These are phyloP conservation scores for Malacoraja senta DNA, from an alignment of 2,797 vertebrate genomes.

Conservation along the genomic window DNA sequence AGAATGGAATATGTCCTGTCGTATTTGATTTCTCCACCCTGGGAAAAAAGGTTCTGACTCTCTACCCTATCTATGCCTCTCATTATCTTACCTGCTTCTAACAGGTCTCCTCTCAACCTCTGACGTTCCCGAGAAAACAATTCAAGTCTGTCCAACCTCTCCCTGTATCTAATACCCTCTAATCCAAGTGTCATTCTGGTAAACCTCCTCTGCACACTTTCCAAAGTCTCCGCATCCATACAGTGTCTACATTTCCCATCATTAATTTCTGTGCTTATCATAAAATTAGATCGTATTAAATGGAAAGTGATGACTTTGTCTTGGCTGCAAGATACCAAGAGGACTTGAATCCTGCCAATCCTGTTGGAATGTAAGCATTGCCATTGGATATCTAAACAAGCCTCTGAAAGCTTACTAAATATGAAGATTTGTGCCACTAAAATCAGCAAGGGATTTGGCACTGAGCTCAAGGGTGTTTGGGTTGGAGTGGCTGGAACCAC, in stretches of 20 bases:
- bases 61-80: too few relatives aligned
- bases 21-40: too few relatives aligned
- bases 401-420: conserved; percentile 4
- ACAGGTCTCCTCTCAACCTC: too few relatives aligned
- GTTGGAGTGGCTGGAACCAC: background rate
- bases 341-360: background rate
- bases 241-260: background rate
- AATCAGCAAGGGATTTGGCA: background rate
- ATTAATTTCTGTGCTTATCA: background rate
- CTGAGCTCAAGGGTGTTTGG: background rate
- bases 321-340: background rate
- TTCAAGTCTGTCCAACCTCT: too few relatives aligned
- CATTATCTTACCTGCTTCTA: too few relatives aligned
- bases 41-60: too few relatives aligned
- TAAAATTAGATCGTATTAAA: background rate
- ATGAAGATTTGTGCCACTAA: conserved; percentile 16
- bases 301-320: background rate
- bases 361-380: background rate
- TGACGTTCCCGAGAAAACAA: too few relatives aligned
- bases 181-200: too few relatives aligned
- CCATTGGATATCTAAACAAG: conserved; percentile 19
- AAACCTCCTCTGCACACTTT: too few relatives aligned
- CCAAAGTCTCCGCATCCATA: background rate
- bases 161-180: too few relatives aligned
- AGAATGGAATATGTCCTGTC: too few relatives aligned